Conservation (phyloP, 1,140 invertebrate species). For the Drosophila lacertosa region DNA sequence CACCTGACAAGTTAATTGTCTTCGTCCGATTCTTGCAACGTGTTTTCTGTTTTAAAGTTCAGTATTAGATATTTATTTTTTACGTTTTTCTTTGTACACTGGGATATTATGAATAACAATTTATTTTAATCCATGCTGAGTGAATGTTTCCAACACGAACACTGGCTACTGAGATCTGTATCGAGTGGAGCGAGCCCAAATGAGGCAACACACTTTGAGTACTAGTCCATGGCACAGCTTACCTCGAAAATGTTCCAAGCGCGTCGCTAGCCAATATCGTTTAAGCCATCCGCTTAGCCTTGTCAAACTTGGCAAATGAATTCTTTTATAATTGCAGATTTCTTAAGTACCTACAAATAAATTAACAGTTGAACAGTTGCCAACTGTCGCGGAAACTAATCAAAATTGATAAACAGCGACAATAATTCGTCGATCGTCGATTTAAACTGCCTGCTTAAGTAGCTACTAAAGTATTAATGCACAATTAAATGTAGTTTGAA, state of each 20-base stretch:
- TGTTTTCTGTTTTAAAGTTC: background rate
- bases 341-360: too few relatives aligned
- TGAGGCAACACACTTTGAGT: background rate
- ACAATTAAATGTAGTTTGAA: too few relatives aligned
- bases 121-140: background rate
- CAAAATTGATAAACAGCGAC: too few relatives aligned
- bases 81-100: background rate
- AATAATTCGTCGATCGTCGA: too few relatives aligned
- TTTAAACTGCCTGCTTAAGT: too few relatives aligned
- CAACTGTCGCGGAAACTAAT: too few relatives aligned
- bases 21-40: background rate
- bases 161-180: background rate
- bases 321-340: too few relatives aligned
- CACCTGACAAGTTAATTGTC: constrained; percentile 10
- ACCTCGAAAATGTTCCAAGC: background rate
- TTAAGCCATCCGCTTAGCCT: background rate
- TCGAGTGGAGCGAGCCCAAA: too few relatives aligned
- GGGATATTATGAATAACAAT: background rate
- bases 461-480: too few relatives aligned
- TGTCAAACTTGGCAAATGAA: background rate
- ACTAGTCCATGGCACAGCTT: too few relatives aligned
- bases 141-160: background rate
- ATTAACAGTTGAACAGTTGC: too few relatives aligned
- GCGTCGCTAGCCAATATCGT: background rate
- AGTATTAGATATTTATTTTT: background rate